phyloP scores from a whole-genome alignment of 2,113 vertebrate genomes.

The Chloebia gouldiae region DNA sequence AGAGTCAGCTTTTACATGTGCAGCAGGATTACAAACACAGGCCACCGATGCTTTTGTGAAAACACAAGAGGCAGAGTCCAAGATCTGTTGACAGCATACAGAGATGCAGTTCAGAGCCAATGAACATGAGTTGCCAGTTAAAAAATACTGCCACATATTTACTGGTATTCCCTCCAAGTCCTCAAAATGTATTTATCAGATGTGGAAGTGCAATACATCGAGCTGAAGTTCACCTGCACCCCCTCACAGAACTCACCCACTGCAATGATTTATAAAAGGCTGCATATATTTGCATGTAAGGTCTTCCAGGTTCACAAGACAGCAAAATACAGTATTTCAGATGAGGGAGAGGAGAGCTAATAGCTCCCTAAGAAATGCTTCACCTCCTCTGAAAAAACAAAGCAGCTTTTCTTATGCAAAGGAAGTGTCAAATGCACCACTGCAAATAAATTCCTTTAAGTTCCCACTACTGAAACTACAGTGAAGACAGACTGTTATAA shows the following conservation, averaged over 20 bases:
- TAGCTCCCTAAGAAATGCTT: neutral
- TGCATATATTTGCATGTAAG: neutral
- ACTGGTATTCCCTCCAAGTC: neutral
- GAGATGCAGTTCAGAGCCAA: neutral
- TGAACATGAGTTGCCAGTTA: neutral
- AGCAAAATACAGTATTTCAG: neutral
- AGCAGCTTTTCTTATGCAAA: neutral
- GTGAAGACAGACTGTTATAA: neutral
- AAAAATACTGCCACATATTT: neutral
- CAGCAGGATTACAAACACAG: neutral
- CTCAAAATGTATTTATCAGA: neutral
- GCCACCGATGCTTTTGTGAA: neutral
- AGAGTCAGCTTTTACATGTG: neutral
- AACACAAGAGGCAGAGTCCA: neutral
- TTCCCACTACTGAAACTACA: neutral
- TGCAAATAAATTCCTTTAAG: neutral
- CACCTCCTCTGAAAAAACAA: neutral
- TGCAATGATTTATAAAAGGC: neutral
- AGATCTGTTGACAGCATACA: neutral
- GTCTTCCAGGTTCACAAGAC: neutral
- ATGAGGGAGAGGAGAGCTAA: neutral
- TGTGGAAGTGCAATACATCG: neutral
- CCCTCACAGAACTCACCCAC: neutral
- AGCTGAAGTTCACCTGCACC: neutral
- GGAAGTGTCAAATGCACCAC: neutral